Evolutionary conservation across 2,113 vertebrate genomes (phyloP).

Genomic region (Hippocampus barbouri): DNA sequence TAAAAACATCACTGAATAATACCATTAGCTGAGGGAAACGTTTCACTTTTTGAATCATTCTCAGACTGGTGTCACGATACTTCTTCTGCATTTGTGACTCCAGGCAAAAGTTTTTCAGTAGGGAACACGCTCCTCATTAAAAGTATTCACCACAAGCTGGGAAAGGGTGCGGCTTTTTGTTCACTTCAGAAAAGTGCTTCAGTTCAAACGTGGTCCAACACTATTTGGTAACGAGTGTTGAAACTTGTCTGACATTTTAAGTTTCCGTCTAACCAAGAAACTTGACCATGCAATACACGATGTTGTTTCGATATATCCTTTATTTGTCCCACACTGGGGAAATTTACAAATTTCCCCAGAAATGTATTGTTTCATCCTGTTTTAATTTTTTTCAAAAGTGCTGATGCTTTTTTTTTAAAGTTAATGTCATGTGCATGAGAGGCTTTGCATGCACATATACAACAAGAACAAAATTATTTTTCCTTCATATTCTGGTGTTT

Average conservation of each 20-base stretch:
- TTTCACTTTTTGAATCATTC: neutral
- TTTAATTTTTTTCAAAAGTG: neutral
- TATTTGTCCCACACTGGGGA: too few relatives aligned
- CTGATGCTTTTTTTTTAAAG: neutral
- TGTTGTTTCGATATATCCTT: too few relatives aligned
- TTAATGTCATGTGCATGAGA: neutral
- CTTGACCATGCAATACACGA: neutral
- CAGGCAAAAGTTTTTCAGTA: slow-evolving; percentile 13
- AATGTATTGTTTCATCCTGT: neutral
- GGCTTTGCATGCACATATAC: neutral
- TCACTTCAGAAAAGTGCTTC: slow-evolving; percentile 30
- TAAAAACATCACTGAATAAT: neutral
- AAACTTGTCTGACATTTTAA: neutral
- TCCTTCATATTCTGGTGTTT: neutral
- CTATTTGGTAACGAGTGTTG: neutral
- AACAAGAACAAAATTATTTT: neutral
- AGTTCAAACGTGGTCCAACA: neutral
- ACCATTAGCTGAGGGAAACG: slow-evolving; percentile 9
- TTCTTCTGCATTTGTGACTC: slow-evolving; percentile 27
- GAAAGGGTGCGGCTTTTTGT: slow-evolving; percentile 22
- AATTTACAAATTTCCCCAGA: too few relatives aligned
- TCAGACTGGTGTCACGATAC: slow-evolving; percentile 10
- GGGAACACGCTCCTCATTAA: slow-evolving; percentile 2
- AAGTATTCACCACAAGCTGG: slow-evolving; percentile 21
- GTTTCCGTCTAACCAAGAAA: neutral